Evolutionary conservation across 2,113 vertebrate genomes (phyloP), one percentile per base, ranked within the genome.

Genomic region (Agapornis roseicollis): DNA sequence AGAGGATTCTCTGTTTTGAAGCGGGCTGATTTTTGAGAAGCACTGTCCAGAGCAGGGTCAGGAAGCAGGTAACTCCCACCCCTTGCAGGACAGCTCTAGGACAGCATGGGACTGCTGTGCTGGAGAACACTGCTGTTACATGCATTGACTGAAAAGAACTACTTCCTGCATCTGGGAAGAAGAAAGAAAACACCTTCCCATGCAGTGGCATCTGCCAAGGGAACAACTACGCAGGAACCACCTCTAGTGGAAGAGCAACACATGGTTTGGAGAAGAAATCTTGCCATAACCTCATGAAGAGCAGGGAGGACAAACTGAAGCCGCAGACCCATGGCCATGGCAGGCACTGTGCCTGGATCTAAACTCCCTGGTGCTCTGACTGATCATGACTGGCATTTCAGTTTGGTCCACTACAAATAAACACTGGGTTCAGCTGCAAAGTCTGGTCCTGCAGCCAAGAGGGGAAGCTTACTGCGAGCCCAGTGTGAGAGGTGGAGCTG

Each of bases 391-490:
- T 85, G 73, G 73, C 66, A 1, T 82, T 94, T 80, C 71, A 69
- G 81, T 93, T 94, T 79, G 74, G 88, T 82, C 53, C 37, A 58
- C 66, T 89, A 91, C 50, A 50, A 80, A 73, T 9, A 83, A 96
- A 94, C 85, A 89, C 50, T 69, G 47, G 77, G 47, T 23, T 94
- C 74, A 88, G 79, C 82, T 77, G 64, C 82, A 78, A 88, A 93
- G 39, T 70, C 79, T 91, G 79, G 39, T 85, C 33, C 85, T 55
- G 53, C 50, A 85, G 88, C 64, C 82, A 95, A 88, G 42, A 94
- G 39, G n/a, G 49, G 37, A 89, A 88, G 61, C 66, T 58, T 63
- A 72, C 64, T 58, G 71, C 63, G 81, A 92, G 73, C 69, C 44
- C 70, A 72, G 8, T 44, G 37, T 33, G 58, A 93, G 49, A 29